Evolutionary conservation across 2,113 vertebrate species (phyloP), one percentile per base, ranked within the genome.

Genomic region (Diglossa brunneiventris): DNA sequence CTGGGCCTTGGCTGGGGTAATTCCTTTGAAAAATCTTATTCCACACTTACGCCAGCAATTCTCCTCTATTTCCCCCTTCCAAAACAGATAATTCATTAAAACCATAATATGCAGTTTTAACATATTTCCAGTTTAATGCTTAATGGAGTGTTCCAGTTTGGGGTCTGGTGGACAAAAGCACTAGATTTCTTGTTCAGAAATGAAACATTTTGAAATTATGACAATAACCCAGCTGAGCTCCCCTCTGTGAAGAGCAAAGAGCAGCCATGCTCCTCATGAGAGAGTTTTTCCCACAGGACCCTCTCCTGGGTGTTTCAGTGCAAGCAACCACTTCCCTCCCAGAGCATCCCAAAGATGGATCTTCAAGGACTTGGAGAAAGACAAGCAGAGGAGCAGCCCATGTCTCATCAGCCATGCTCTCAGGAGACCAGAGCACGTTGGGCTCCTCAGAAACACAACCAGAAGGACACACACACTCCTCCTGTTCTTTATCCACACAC

Each of bases 11-110:
- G 85, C 79, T 94, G 63, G 92, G 76, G 86, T 96, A 92, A 95
- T 90, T 91, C 92, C 88, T 96, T 92, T 90, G 90, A 90, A 97
- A 96, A 95, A 90, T 90, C 94, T 91, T 81, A 86, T 95, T 92
- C 88, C 64, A 86, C 79, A 94, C 83, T 92, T 87, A 89, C 0
- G 8, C 87, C 87, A 96, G 91, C 91, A 91, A 84, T 94, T 94
- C 87, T 92, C 91, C 67, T 33, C 83, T 75, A 50, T 74, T 93
- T 90, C 19, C 31, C 35, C 33, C 41, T 81, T 89, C 87, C 49
- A 64, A 90, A 96, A 92, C 53, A 90, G 92, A 86, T 86, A 90
- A 96, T 64, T 95, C 92, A 89, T 93, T 86, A 94, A 78, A 80
- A 75, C 55, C 7, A 2, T 78, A 89, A 75, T 69, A 35, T 3